A percentile compares a stretch with the other conserved stretches of the same genome.
These are phyloP conservation scores for Macrophya annulata DNA, from an alignment of 2,888 invertebrate species.

Conservation along the genomic window DNA sequence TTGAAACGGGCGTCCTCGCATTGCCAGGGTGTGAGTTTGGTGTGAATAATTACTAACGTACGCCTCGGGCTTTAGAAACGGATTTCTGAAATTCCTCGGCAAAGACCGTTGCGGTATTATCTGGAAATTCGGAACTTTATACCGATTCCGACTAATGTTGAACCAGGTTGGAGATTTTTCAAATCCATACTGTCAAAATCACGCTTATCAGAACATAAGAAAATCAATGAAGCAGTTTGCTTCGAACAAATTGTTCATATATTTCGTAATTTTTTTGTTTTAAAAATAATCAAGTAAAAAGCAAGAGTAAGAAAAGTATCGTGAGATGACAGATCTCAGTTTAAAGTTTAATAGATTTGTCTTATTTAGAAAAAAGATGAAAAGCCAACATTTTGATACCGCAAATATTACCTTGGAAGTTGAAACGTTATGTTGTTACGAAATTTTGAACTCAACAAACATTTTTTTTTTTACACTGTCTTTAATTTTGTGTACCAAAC, in stretches of 20 bases:
- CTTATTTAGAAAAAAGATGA: background rate
- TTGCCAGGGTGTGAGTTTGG: conserved; percentile 36
- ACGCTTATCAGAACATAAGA: no score
- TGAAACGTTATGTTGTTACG: background rate
- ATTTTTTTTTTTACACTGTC: no score
- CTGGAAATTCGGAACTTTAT: conserved; percentile 19
- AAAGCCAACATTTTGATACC: background rate
- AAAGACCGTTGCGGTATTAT: conserved; percentile 15
- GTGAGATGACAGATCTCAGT: background rate
- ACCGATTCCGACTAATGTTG: background rate
- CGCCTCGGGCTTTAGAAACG: conserved; percentile 37
- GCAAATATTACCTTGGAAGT: background rate
- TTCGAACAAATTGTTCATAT: no score
- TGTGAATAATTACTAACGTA: conserved; percentile 44
- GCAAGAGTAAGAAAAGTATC: no score
- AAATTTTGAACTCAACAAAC: background rate
- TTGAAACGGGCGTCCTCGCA: conserved; percentile 36
- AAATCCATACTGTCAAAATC: background rate
- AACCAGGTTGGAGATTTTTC: background rate
- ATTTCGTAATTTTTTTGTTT: no score
- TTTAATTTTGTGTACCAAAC: background rate
- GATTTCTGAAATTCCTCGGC: conserved; percentile 42
- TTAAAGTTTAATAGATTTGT: background rate
- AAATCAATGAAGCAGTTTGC: no score
- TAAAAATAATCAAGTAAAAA: no score